A percentile compares a stretch with the other conserved stretches of the same genome.
Conservation (phyloP, 1,140 invertebrate genomes). For the Wasmannia auropunctata region DNA sequence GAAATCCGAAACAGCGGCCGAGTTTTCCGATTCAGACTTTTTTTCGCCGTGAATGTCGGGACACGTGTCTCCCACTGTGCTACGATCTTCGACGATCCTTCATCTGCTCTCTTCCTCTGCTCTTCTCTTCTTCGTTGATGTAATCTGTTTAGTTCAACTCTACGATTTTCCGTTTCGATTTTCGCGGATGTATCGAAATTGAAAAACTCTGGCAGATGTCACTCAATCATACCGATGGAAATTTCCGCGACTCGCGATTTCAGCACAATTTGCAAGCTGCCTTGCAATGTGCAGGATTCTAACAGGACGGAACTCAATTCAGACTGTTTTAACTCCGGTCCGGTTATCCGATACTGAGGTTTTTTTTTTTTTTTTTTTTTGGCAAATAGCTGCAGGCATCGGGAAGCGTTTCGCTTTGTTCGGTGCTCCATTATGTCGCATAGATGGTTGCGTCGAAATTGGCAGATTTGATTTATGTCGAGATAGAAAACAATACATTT, state of each 20-base stretch:
- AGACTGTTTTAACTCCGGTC: conserved; percentile 74
- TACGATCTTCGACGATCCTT: not conserved
- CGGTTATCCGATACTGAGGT: conserved; percentile 64
- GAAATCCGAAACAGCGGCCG: conserved; percentile 73
- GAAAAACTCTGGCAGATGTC: conserved; percentile 61
- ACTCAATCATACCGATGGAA: conserved; percentile 71
- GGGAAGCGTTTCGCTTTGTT: conserved; percentile 8
- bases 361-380: not conserved
- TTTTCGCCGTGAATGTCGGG: conserved; percentile 62
- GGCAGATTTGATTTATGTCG: not conserved
- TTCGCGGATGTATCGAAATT: not conserved
- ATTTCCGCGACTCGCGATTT: conserved; percentile 73
- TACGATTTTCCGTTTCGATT: not conserved
- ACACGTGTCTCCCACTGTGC: not conserved
- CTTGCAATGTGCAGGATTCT: not conserved
- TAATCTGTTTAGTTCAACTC: not conserved
- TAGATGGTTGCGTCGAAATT: not conserved
- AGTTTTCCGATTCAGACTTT: conserved; percentile 34
- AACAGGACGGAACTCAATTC: conserved; percentile 73
- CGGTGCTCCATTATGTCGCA: not conserved
- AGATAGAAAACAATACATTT: conserved; percentile 1
- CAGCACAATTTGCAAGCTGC: conserved; percentile 73
- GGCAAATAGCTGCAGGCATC: not conserved
- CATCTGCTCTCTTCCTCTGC: not conserved
- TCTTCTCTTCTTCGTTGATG: not conserved